Conservation (phyloP, 2,888 invertebrate species). For the Phorcus lineatus region DNA sequence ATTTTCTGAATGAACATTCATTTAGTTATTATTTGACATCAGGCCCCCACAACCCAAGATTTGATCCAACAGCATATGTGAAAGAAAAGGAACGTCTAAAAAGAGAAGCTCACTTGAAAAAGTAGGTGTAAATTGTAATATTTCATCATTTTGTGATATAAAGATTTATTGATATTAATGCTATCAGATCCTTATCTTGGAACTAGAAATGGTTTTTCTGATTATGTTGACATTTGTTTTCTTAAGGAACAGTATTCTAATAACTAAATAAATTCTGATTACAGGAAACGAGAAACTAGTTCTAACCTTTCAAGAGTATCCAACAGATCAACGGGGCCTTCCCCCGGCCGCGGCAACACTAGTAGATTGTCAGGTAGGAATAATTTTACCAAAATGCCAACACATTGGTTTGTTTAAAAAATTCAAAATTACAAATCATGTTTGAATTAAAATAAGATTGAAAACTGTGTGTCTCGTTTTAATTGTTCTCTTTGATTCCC, state of each 20-base stretch:
- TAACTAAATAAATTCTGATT: no score
- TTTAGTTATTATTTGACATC: slow-evolving; percentile 22
- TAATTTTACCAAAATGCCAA: no score
- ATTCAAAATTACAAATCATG: no score
- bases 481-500: no score
- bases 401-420: no score
- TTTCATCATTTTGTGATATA: no score
- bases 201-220: not conserved
- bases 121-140: slow-evolving; percentile 40
- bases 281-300: slow-evolving; percentile 51
- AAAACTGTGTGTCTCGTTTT: no score
- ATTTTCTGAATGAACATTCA: no score
- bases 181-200: no score
- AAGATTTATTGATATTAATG: no score
- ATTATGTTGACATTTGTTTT: not conserved
- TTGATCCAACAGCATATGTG: slow-evolving; percentile 74
- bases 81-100: slow-evolving; percentile 70
- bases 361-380: slow-evolving; percentile 52
- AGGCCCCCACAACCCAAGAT: slow-evolving; percentile 62
- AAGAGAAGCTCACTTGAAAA: slow-evolving; percentile 64
- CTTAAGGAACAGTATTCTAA: no score
- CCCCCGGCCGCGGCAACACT: slow-evolving; percentile 44
- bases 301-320: slow-evolving; percentile 56
- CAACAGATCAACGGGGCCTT: slow-evolving; percentile 53
- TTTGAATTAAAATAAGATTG: no score